Conservation (phyloP, 2,888 invertebrate genomes). For the Mactromeris polynyma region DNA sequence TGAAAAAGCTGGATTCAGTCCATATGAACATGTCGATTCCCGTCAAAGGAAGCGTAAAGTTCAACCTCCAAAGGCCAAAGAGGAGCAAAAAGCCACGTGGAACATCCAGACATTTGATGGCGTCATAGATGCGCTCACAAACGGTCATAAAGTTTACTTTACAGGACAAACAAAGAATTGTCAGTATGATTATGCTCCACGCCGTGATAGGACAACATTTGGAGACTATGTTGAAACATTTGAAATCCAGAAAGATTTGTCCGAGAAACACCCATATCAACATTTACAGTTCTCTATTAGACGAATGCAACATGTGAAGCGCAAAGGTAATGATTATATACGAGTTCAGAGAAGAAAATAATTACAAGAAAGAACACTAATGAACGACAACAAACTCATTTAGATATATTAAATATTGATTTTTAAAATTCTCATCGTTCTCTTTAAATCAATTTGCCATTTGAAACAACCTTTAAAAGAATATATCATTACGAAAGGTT, state of each 20-base stretch:
- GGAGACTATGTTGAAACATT: slow-evolving; percentile 67
- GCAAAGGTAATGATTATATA: slow-evolving; percentile 27
- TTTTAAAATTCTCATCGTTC: not conserved
- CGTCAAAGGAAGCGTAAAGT: not conserved
- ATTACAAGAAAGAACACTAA: too few species aligned
- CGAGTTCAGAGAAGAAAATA: too few species aligned
- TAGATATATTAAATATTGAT: not conserved
- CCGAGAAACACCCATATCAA: slow-evolving; percentile 58
- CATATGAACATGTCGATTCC: slow-evolving; percentile 16
- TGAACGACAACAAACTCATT: too few species aligned
- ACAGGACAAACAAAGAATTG: slow-evolving; percentile 60
- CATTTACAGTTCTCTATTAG: slow-evolving; percentile 54
- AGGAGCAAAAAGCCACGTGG: slow-evolving; percentile 56
- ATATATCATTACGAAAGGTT: too few species aligned
- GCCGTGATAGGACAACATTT: slow-evolving; percentile 42
- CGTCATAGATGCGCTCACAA: slow-evolving; percentile 57
- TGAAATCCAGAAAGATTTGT: slow-evolving; percentile 61
- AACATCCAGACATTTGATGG: slow-evolving; percentile 62
- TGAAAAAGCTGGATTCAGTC: slow-evolving; percentile 56
- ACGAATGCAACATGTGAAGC: slow-evolving; percentile 45
- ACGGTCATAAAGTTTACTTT: slow-evolving; percentile 66
- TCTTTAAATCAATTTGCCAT: too few species aligned
- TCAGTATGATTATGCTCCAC: slow-evolving; percentile 32
- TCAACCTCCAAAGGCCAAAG: not conserved
- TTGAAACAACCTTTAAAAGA: too few species aligned